Conservation (phyloP, 2,113 vertebrate genomes). For the Neodon shergylaensis region DNA sequence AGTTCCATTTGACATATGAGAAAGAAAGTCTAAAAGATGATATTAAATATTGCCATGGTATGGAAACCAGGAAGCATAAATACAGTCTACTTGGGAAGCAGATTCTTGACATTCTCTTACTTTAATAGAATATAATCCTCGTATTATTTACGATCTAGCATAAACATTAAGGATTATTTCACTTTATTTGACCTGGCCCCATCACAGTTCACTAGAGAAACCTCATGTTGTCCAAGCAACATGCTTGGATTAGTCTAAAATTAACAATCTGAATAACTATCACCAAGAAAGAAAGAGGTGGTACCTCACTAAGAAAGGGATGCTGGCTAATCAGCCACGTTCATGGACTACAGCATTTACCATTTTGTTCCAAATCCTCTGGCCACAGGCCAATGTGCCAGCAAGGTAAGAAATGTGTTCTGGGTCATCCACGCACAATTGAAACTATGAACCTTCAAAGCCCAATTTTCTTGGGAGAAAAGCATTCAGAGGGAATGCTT, state of each 20-base stretch:
- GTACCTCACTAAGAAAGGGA: neutral
- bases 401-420: neutral
- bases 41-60: neutral
- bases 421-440: neutral
- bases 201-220: neutral
- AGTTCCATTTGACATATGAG: neutral
- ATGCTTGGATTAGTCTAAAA: neutral
- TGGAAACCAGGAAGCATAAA: neutral
- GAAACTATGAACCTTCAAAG: conserved; percentile 22
- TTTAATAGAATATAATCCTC: neutral
- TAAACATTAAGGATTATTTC: neutral
- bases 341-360: neutral
- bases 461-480: conserved; percentile 22
- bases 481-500: conserved; percentile 25
- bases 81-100: neutral
- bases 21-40: neutral
- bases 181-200: neutral
- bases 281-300: neutral
- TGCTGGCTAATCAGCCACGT: neutral
- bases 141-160: neutral
- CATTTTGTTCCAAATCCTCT: neutral
- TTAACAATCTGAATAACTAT: neutral
- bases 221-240: neutral
- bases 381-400: neutral
- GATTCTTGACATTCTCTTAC: neutral